Evolutionary conservation across 2,113 vertebrate genomes (phyloP).

Genomic region (Romanogobio albipinnatus): DNA sequence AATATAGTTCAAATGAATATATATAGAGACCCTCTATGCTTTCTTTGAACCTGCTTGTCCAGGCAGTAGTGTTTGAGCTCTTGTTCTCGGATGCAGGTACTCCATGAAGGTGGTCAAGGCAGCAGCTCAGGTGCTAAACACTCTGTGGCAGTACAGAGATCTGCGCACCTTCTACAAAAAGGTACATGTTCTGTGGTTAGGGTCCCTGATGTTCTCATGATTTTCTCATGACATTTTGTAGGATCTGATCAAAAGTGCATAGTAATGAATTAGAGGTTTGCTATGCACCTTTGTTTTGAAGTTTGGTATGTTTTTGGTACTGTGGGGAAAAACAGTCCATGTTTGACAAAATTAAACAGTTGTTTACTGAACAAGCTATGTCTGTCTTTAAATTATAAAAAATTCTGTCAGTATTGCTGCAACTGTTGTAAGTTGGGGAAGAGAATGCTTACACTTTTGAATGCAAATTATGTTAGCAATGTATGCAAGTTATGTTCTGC

Average conservation of each 20-base stretch:
- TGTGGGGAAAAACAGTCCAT: no score
- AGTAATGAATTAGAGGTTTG: not conserved
- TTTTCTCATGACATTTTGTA: not conserved
- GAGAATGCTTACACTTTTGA: no score
- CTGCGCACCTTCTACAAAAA: slow-evolving; percentile 97
- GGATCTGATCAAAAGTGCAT: not conserved
- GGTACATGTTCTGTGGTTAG: slow-evolving; percentile 69
- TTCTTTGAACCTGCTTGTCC: not conserved
- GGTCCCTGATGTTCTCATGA: not conserved
- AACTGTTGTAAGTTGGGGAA: no score
- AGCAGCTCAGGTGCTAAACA: slow-evolving; percentile 95
- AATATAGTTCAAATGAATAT: not conserved
- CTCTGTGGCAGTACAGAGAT: slow-evolving; percentile 96
- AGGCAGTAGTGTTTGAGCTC: not conserved
- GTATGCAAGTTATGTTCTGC: no score
- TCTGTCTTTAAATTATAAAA: no score
- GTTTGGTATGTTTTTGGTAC: no score
- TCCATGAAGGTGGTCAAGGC: slow-evolving; percentile 97
- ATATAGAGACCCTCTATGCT: not conserved
- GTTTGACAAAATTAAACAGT: no score
- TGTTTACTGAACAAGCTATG: no score
- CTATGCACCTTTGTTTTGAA: no score
- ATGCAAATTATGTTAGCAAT: no score
- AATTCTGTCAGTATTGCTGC: no score
- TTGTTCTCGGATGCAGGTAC: slow-evolving; percentile 74